phyloP scores from a whole-genome alignment of 1,140 invertebrate genomes.

The Apis dorsata region DNA sequence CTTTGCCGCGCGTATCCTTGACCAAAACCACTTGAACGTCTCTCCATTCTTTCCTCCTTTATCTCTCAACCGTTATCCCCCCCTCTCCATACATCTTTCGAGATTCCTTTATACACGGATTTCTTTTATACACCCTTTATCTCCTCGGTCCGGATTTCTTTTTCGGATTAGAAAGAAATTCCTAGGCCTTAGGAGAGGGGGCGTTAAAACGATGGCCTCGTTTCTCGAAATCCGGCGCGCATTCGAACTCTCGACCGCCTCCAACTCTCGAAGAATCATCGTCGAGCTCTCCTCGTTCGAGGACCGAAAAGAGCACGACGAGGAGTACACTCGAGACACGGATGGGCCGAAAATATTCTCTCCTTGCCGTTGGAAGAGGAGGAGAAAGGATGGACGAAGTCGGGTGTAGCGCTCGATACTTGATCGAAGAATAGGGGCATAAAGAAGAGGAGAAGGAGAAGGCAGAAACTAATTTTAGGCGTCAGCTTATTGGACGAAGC shows the following conservation, averaged over 20 bases:
- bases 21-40: too few species aligned
- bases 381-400: slow-evolving; percentile 18
- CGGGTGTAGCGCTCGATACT: not conserved
- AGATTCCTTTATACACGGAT: too few species aligned
- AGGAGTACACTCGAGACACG: slow-evolving; percentile 21
- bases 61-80: too few species aligned
- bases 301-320: not conserved
- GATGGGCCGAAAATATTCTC: slow-evolving; percentile 35
- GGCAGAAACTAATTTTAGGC: slow-evolving; percentile 37
- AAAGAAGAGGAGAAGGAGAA: not conserved
- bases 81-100: too few species aligned
- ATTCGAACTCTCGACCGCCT: too few species aligned
- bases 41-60: too few species aligned
- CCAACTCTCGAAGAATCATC: slow-evolving; percentile 10
- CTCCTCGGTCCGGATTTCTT: too few species aligned
- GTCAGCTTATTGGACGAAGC: slow-evolving; percentile 34
- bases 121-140: too few species aligned
- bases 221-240: slow-evolving; percentile 24
- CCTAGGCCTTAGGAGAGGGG: too few species aligned
- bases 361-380: not conserved
- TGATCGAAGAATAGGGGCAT: not conserved
- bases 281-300: slow-evolving; percentile 9
- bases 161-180: too few species aligned
- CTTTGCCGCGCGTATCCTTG: too few species aligned
- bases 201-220: slow-evolving; percentile 12